Evolutionary conservation across 2,113 vertebrate genomes (phyloP).

Genomic region (Columbina picui): DNA sequence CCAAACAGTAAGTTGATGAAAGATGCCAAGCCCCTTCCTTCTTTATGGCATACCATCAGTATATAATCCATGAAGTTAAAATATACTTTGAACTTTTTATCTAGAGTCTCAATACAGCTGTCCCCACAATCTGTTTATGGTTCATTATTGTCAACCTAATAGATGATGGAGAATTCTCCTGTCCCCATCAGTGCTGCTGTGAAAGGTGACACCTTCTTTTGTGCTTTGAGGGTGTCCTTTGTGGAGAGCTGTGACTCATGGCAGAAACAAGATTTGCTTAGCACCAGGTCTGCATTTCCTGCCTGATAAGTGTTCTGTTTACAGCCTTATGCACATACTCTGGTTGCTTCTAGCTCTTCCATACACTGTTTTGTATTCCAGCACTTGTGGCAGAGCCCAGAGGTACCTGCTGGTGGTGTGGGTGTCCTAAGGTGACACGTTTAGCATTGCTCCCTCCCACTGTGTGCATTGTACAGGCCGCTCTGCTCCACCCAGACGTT

Average conservation of each 20-base stretch:
- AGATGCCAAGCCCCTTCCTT: neutral
- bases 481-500: neutral
- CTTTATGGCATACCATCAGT: neutral
- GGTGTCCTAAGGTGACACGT: neutral
- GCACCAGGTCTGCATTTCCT: neutral
- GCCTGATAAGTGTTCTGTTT: neutral
- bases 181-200: neutral
- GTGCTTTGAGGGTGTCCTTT: neutral
- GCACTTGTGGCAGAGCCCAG: neutral
- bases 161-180: neutral
- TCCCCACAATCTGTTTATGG: neutral
- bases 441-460: neutral
- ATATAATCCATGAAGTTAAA: neutral
- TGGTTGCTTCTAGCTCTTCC: neutral
- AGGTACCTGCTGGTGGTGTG: neutral
- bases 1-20: neutral
- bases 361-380: accelerated
- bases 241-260: neutral
- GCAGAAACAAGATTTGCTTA: neutral
- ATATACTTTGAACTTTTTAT: neutral
- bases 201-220: neutral
- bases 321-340: neutral
- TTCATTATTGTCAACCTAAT: neutral
- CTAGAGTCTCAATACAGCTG: neutral
- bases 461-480: neutral